Conservation (phyloP, 1,140 invertebrate species). For the Leptinotarsa texana region DNA sequence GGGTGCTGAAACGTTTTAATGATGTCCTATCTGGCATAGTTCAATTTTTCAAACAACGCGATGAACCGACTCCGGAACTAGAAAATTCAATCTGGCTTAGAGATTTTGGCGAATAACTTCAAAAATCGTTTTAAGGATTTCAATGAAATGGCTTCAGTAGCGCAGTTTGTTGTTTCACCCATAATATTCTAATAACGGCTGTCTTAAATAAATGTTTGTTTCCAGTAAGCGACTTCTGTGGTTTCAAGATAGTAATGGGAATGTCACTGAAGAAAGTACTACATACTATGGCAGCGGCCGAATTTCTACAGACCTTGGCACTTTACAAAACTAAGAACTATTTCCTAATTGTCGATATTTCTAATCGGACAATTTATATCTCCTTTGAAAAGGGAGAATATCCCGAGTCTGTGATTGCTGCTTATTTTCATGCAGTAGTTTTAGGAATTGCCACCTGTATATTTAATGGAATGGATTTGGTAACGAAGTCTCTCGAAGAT, state of each 20-base stretch:
- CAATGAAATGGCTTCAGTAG: too few species aligned
- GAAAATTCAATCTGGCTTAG: too few species aligned
- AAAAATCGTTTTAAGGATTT: too few species aligned
- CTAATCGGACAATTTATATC: constrained; percentile 57
- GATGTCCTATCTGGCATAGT: too few species aligned
- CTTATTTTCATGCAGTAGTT: constrained; percentile 61
- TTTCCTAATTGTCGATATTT: constrained; percentile 57
- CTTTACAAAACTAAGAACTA: constrained; percentile 57
- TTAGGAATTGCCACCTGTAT: constrained; percentile 53
- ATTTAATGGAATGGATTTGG: constrained; percentile 46
- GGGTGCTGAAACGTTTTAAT: too few species aligned
- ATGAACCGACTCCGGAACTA: too few species aligned
- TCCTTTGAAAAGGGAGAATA: constrained; percentile 55
- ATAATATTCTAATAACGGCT: too few species aligned
- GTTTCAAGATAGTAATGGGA: constrained; percentile 60
- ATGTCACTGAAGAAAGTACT: constrained; percentile 59
- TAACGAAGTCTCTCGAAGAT: constrained; percentile 27
- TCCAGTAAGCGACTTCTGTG: constrained; percentile 58
- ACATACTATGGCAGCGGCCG: constrained; percentile 49
- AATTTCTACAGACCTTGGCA: constrained; percentile 51
- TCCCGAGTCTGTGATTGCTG: constrained; percentile 57
- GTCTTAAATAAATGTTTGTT: neutral
- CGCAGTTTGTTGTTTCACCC: too few species aligned
- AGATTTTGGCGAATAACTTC: too few species aligned
- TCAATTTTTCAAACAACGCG: too few species aligned